Evolutionary conservation across 30 jellyfish, hydroid and myxozoan species (phyloP), one percentile per base, ranked within the genome.

Genomic region (Aurelia aurita complex sp. Pacific): DNA sequence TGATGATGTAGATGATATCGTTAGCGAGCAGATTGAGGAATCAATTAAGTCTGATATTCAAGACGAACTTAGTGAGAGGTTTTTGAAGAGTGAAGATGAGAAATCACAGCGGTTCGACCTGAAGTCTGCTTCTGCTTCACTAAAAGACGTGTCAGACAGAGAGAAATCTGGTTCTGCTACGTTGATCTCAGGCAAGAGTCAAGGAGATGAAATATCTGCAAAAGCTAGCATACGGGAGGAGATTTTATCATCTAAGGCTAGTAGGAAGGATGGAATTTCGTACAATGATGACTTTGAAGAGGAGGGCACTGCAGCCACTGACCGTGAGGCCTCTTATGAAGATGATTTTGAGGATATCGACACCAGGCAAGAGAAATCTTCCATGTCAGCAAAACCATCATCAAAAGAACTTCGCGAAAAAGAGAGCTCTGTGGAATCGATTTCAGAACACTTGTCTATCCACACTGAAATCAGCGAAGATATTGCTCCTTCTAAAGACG

Each of bases 341-440:
- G 87, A 84, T 23, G 93, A 84, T 32, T 84, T 84, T 64, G 93
- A 84, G 40, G 87, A 73, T 12, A 23, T 59, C 12, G 85, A 43
- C 2, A 19, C 72, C 46, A 52, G 40, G 19, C 55, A 67, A 43
- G 72, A 71, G 35, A 34, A 69, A 15, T 34, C 52, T 5, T 15
- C 35, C 5, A 11, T 16, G 1, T 74, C 85, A 17, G 70, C 13
- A n/a, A 61, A 61, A 18, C 15, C 57, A 9, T 46, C 57, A 46
- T 46, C 85, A 3, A 51, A 74, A 2, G 36, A 46, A 68, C 54
- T 38, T 17, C 33, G 55, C 54, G 4, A 17, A 36, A 52, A 42
- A 7, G 32, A 64, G 23, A 74, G 36, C n/a, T 38, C 72, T 16
- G 85, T 40, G 2, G 72, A 54, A 10, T 38, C 57, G 2, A 34